phyloP scores from a whole-genome alignment of 53 echinoderm and acorn worm species.

The Apostichopus leukothele region DNA sequence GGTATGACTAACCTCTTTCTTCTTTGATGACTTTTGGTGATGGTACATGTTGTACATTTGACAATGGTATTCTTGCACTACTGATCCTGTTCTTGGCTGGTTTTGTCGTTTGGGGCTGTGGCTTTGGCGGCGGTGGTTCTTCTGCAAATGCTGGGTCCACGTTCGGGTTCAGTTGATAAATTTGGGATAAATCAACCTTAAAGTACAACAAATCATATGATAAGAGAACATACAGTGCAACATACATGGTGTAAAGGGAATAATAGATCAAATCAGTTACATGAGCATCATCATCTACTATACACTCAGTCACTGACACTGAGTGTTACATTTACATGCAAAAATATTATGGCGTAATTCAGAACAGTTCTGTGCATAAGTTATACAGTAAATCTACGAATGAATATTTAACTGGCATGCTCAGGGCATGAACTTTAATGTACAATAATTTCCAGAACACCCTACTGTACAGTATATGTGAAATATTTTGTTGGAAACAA shows the following conservation, averaged over 20 bases:
- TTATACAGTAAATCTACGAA: too few species aligned
- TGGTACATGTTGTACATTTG: constrained; percentile 60
- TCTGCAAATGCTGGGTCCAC: constrained; percentile 58
- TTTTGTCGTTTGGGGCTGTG: constrained; percentile 45
- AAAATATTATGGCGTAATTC: too few species aligned
- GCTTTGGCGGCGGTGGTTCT: constrained; percentile 35
- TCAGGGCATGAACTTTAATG: too few species aligned
- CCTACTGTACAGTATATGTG: too few species aligned
- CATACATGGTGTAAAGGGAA: too few species aligned
- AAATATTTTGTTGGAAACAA: too few species aligned
- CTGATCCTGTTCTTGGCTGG: constrained; percentile 67
- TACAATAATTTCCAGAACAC: too few species aligned
- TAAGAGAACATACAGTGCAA: too few species aligned
- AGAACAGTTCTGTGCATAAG: too few species aligned
- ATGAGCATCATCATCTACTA: too few species aligned
- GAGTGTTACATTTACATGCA: neutral
- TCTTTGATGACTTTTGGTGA: constrained; percentile 63
- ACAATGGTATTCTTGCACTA: constrained; percentile 62
- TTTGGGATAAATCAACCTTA: constrained; percentile 79
- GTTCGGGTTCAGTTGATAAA: constrained; percentile 85
- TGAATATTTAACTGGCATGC: too few species aligned
- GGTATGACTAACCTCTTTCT: constrained; percentile 64
- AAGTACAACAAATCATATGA: neutral
- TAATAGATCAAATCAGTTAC: too few species aligned
- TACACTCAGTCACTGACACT: neutral